A percentile compares a stretch with the other conserved stretches of the same genome.
phyloP scores from a whole-genome alignment of 2,888 invertebrate species.

The Desoria tigrina region DNA sequence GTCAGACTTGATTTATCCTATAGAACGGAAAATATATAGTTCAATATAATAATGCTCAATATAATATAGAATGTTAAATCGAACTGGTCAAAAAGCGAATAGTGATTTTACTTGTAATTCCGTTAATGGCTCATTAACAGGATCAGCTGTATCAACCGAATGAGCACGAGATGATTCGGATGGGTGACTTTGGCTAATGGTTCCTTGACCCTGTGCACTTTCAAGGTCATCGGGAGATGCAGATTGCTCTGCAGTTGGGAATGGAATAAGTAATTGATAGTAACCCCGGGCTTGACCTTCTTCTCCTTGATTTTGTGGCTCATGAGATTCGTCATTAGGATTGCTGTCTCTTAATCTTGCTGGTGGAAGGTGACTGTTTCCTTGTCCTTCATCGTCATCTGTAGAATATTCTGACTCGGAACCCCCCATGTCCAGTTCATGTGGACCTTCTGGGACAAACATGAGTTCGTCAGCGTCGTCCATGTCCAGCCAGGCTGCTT shows the following conservation, averaged over 20 bases:
- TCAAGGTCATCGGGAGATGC: too few relatives aligned
- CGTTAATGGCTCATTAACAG: too few relatives aligned
- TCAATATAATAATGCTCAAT: too few relatives aligned
- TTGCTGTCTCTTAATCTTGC: neutral
- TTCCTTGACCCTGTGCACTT: too few relatives aligned
- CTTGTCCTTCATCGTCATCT: slow-evolving; percentile 18
- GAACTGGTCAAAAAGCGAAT: too few relatives aligned
- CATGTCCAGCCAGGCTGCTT: slow-evolving; percentile 17
- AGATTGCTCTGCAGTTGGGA: slow-evolving; percentile 16
- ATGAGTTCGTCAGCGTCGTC: slow-evolving; percentile 37
- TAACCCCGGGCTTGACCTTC: slow-evolving; percentile 24
- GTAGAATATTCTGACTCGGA: slow-evolving; percentile 33
- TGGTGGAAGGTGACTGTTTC: neutral
- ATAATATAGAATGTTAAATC: too few relatives aligned
- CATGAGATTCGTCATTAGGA: neutral
- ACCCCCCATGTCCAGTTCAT: slow-evolving; percentile 38
- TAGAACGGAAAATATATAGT: too few relatives aligned
- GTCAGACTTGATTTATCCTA: neutral
- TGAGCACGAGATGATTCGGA: too few relatives aligned
- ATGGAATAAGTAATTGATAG: slow-evolving; percentile 42
- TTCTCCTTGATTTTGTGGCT: neutral
- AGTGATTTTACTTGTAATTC: too few relatives aligned
- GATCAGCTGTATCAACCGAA: too few relatives aligned
- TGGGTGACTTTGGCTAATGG: too few relatives aligned
- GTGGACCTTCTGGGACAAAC: slow-evolving; percentile 36